These are phyloP conservation scores for Amyelois transitella DNA, from an alignment of 1,140 invertebrate genomes.

Conservation along the genomic window DNA sequence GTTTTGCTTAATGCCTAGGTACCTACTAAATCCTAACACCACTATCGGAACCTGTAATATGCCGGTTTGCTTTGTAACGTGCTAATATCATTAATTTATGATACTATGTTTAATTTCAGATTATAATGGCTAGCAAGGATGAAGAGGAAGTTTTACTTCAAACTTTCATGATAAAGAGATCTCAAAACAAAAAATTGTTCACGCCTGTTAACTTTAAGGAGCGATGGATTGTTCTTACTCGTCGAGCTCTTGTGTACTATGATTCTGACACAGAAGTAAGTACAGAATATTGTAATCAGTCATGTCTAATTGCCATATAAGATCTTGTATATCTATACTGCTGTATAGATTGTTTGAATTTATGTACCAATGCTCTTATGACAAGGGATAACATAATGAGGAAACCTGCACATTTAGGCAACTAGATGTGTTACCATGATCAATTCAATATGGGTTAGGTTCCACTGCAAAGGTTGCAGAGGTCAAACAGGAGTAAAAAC, in stretches of 20 bases:
- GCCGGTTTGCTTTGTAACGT: not conserved
- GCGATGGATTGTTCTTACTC: slow-evolving; percentile 88
- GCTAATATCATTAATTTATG: not conserved
- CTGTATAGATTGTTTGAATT: too few relatives aligned
- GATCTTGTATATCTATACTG: too few relatives aligned
- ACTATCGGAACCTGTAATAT: not conserved
- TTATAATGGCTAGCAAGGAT: slow-evolving; percentile 68
- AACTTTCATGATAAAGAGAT: slow-evolving; percentile 89
- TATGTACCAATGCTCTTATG: too few relatives aligned
- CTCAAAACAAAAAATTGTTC: slow-evolving; percentile 90
- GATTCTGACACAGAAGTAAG: slow-evolving; percentile 86
- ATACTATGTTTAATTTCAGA: slow-evolving; percentile 18
- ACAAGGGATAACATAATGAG: too few relatives aligned
- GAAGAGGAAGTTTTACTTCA: slow-evolving; percentile 74
- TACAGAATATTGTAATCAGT: too few relatives aligned
- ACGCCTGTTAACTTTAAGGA: slow-evolving; percentile 89
- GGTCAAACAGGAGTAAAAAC: too few relatives aligned
- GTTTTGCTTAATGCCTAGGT: not conserved
- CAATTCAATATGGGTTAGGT: too few relatives aligned
- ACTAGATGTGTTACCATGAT: too few relatives aligned
- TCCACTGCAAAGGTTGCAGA: too few relatives aligned
- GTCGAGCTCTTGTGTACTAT: slow-evolving; percentile 84
- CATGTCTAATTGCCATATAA: too few relatives aligned
- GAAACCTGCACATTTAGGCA: too few relatives aligned
- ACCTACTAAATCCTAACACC: not conserved